Evolutionary conservation across 2,797 vertebrate genomes (phyloP).

Genomic region (Semotilus atromaculatus): DNA sequence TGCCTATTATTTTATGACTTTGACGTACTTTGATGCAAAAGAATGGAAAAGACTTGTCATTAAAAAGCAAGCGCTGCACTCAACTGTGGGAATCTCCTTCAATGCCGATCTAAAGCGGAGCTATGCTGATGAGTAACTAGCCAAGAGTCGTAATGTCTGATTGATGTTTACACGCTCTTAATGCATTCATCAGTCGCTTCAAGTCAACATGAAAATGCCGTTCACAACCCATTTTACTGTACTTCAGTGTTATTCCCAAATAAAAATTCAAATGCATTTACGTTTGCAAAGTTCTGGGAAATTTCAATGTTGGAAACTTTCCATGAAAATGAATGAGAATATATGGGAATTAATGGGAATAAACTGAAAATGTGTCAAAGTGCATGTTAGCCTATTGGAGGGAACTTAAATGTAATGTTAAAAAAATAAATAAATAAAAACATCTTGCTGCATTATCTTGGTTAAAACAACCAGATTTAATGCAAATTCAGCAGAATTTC

Average conservation of each 20-base stretch:
- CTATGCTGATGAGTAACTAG: slow-evolving; percentile 50
- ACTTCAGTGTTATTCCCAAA: neutral
- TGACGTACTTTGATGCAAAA: slow-evolving; percentile 20
- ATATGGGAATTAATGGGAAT: neutral
- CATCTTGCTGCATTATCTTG: no score
- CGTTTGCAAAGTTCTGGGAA: neutral
- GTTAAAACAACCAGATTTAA: no score
- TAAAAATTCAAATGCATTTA: neutral
- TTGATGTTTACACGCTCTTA: slow-evolving; percentile 16
- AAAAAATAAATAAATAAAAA: no score
- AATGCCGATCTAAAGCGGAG: slow-evolving; percentile 40
- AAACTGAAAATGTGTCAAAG: neutral
- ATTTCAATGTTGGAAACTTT: neutral
- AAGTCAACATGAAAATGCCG: neutral
- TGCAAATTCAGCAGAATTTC: no score
- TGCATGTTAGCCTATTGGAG: neutral
- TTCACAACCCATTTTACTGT: neutral
- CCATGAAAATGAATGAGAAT: neutral
- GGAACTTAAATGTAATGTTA: neutral
- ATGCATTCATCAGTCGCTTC: slow-evolving; percentile 5
- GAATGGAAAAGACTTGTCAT: neutral
- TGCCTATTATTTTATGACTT: slow-evolving; percentile 30
- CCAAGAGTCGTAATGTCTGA: slow-evolving; percentile 48
- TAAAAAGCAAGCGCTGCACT: slow-evolving; percentile 13
- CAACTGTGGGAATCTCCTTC: slow-evolving; percentile 36